Conservation (phyloP, 1,140 invertebrate genomes). For the Hycleus phaleratus region DNA sequence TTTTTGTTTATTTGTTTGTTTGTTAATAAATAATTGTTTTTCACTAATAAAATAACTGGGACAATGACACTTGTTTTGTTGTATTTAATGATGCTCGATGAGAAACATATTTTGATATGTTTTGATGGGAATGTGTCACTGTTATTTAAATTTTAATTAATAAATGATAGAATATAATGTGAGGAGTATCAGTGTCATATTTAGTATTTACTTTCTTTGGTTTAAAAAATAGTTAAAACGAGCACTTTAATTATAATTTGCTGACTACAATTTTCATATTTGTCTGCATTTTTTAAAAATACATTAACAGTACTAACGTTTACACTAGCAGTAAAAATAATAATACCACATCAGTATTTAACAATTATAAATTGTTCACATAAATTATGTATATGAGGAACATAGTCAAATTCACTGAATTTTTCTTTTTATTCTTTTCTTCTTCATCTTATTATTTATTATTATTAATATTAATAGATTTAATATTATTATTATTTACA, state of each 20-base stretch:
- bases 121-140: no score
- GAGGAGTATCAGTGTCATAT: no score
- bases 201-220: conserved; percentile 34
- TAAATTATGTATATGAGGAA: conserved; percentile 17
- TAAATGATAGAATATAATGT: no score
- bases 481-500: conserved; percentile 34
- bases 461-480: no score
- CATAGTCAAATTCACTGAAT: conserved; percentile 18
- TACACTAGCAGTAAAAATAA: conserved; percentile 26
- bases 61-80: conserved; percentile 6
- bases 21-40: conserved; percentile 6
- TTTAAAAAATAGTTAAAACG: conserved; percentile 34
- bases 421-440: neutral
- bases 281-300: conserved; percentile 20
- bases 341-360: conserved; percentile 21
- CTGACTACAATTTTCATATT: conserved; percentile 21
- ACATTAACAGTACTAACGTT: conserved; percentile 21
- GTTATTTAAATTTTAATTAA: no score
- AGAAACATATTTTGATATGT: no score
- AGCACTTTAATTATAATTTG: conserved; percentile 20
- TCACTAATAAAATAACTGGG: conserved; percentile 5
- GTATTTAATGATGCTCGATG: no score
- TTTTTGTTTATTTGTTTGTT: no score
- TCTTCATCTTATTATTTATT: no score
- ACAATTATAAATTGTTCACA: conserved; percentile 23